A percentile compares a stretch with the other conserved stretches of the same genome.
These are phyloP conservation scores for Thecocarcelia acutangulata DNA, from an alignment of 2,888 invertebrate species.

Conservation along the genomic window DNA sequence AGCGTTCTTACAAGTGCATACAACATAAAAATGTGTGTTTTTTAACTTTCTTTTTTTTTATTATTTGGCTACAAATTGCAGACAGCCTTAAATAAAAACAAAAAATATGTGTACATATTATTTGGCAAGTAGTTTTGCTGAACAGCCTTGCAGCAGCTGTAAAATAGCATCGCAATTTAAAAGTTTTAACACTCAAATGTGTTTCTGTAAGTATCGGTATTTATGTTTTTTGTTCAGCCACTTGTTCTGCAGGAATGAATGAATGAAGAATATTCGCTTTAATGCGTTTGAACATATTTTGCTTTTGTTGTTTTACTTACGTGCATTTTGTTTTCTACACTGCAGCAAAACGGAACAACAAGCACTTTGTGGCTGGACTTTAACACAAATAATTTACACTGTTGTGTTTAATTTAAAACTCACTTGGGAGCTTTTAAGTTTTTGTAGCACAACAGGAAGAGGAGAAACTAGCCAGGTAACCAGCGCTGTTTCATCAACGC, in stretches of 20 bases:
- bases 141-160: not conserved
- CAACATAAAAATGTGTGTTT: slow-evolving; percentile 20
- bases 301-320: slow-evolving; percentile 8
- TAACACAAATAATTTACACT: slow-evolving; percentile 22
- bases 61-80: slow-evolving; percentile 16
- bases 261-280: not conserved
- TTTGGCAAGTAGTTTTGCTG: not conserved
- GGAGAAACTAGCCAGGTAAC: slow-evolving; percentile 3
- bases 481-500: not conserved
- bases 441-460: not conserved
- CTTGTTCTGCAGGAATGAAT: no score
- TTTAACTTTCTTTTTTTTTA: slow-evolving; percentile 1
- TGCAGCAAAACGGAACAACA: not conserved
- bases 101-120: no score
- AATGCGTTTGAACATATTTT: slow-evolving; percentile 6
- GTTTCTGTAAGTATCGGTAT: not conserved
- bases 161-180: not conserved
- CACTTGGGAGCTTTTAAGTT: slow-evolving; percentile 42
- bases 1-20: not conserved
- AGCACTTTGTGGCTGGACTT: slow-evolving; percentile 16
- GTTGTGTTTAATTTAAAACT: slow-evolving; percentile 36
- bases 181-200: not conserved
- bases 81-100: slow-evolving; percentile 11
- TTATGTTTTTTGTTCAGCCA: not conserved
- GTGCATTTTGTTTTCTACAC: slow-evolving; percentile 28